These are phyloP conservation scores for Seira sanloemensis DNA, from an alignment of 2,888 invertebrate genomes.

Conservation along the genomic window DNA sequence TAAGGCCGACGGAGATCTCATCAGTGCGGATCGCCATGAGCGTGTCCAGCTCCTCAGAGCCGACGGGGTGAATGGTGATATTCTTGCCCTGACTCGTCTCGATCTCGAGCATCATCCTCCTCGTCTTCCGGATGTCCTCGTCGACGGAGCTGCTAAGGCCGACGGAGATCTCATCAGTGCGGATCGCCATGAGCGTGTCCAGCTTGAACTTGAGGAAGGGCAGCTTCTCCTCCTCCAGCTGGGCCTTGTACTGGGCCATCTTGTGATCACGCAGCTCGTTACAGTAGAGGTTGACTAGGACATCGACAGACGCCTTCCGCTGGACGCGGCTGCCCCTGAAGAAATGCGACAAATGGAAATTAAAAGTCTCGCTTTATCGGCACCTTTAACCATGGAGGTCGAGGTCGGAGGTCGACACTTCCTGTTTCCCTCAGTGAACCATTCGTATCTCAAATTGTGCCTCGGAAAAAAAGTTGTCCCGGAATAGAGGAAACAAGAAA, in stretches of 20 bases:
- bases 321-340: conserved; percentile 80
- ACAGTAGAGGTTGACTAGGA: conserved; percentile 84
- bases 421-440: no score
- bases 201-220: conserved; percentile 85
- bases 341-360: no score
- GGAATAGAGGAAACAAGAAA: no score
- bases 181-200: conserved; percentile 83
- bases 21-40: conserved; percentile 85
- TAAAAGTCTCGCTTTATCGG: no score
- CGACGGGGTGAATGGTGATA: conserved; percentile 38
- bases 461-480: no score
- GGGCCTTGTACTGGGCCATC: conserved; percentile 81
- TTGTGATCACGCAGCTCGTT: conserved; percentile 82
- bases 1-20: conserved; percentile 77
- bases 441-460: no score
- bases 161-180: conserved; percentile 81
- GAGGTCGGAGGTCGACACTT: no score
- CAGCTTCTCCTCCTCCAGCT: conserved; percentile 84
- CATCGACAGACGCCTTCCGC: conserved; percentile 84
- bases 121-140: conserved; percentile 65
- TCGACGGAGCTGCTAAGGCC: conserved; percentile 65
- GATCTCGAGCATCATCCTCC: conserved; percentile 24
- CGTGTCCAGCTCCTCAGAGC: conserved; percentile 79
- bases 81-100: conserved; percentile 9
- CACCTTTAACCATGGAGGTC: no score